These are phyloP conservation scores for Drosophila triauraria DNA, from an alignment of 1,140 invertebrate species.

Conservation along the genomic window DNA sequence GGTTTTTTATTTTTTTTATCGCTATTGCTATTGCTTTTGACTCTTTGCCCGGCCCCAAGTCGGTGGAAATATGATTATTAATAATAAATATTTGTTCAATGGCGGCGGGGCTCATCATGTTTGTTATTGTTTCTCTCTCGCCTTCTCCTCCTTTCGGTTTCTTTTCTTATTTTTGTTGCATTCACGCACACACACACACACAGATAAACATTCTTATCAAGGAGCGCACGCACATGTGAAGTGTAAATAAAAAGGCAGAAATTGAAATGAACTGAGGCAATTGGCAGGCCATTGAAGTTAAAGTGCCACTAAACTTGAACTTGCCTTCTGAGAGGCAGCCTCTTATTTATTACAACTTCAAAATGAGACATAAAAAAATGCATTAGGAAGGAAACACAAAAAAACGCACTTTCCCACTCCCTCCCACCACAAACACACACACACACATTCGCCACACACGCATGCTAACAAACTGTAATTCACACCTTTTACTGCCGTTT, in stretches of 20 bases:
- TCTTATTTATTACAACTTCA: conserved; percentile 36
- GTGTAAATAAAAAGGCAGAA: conserved; percentile 57
- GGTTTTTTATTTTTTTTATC: conserved; percentile 63
- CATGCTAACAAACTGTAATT: conserved; percentile 1
- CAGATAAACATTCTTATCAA: conserved; percentile 55
- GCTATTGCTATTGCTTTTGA: conserved; percentile 9
- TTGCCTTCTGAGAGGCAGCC: conserved; percentile 29
- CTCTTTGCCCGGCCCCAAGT: conserved; percentile 20
- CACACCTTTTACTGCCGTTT: conserved; percentile 10
- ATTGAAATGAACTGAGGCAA: conserved; percentile 21
- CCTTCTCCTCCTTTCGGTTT: neutral
- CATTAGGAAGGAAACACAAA: conserved; percentile 26
- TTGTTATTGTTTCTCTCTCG: conserved; percentile 13
- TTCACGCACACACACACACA: conserved; percentile 15
- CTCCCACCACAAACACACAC: conserved; percentile 1
- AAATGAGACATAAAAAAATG: conserved; percentile 53
- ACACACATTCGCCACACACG: conserved; percentile 8
- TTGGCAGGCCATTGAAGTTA: conserved; percentile 15
- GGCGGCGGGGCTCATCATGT: conserved; percentile 35
- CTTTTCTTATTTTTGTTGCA: conserved; percentile 27
- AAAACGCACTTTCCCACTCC: conserved; percentile 13
- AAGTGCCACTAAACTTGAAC: conserved; percentile 56
- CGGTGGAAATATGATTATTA: conserved; percentile 63
- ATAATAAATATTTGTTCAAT: conserved; percentile 77
- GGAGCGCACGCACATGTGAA: conserved; percentile 53